Evolutionary conservation across 2,888 invertebrate genomes (phyloP), one percentile per base, ranked within the genome.

Genomic region (Drosophila recens): DNA sequence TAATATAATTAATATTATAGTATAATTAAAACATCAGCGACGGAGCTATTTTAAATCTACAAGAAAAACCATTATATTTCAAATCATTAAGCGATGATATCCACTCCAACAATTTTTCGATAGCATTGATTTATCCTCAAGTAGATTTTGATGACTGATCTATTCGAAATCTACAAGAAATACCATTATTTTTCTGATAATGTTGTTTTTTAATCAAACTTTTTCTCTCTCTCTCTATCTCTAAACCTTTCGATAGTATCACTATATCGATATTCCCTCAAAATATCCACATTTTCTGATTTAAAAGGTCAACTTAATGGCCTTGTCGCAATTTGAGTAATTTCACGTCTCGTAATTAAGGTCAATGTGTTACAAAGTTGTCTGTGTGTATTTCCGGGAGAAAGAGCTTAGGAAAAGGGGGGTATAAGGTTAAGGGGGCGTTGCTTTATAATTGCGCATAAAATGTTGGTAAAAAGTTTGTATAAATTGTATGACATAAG

Each of bases 401-500:
- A 20, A 56, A 8, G 9, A 6, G 34, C 33, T 13, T 11, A 6
- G 9, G 48, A 3, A 9, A 4, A 4, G 1, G 9, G 33, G 27
- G 46, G n/a, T 3, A 10, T 20, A 1, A 5, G 20, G 45, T 17
- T 4, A 3, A 11, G 33, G 20, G 10, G 45, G 20, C 13, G 13
- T 34, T 51, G 51, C 33, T 38, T 46, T 34, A 76, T 65, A 71
- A 65, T 59, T 76, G 40, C 57, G 62, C 46, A 56, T 62, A 59
- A 66, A 75, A 76, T 64, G 66, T 63, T 66, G 46, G 51, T 15
- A 70, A 62, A 66, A 74, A 75, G 56, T 64, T 68, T 57, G 49
- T 72, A 63, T 79, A 79, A 80, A 80, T 79, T 81, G 66, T 62
- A 70, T 82, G 73, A 70, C 79, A 82, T 79, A 81, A 80, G 79